phyloP scores from a whole-genome alignment of 2,888 invertebrate species.

The Hedychridium roseum region DNA sequence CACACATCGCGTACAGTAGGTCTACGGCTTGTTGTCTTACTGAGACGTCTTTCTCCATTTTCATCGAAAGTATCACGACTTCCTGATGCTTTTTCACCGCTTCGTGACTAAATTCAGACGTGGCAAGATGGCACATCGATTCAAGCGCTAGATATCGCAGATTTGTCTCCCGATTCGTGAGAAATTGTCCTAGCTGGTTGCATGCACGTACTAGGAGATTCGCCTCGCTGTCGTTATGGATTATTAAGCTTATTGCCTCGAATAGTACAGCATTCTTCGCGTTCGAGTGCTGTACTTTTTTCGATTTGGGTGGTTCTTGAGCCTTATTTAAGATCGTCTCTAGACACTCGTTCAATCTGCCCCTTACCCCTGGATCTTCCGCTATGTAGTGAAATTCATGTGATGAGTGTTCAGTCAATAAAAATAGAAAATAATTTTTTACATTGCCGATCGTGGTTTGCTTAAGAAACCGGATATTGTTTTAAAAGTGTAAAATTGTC shows the following conservation, averaged over 20 bases:
- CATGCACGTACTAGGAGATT: slow-evolving; percentile 96
- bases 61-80: slow-evolving; percentile 98
- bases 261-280: slow-evolving; percentile 99
- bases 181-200: slow-evolving; percentile 98
- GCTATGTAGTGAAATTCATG: no score
- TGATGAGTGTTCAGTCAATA: no score
- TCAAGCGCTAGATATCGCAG: slow-evolving; percentile 96
- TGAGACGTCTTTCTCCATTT: slow-evolving; percentile 98
- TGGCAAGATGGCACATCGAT: slow-evolving; percentile 99
- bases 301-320: slow-evolving; percentile 99
- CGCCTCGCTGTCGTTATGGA: slow-evolving; percentile 98
- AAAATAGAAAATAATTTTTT: slow-evolving; percentile 1
- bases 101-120: slow-evolving; percentile 99
- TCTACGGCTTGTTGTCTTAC: slow-evolving; percentile 98
- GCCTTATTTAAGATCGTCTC: slow-evolving; percentile 99
- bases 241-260: slow-evolving; percentile 99
- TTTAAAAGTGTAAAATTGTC: no score
- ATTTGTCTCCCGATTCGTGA: slow-evolving; percentile 97
- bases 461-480: no score
- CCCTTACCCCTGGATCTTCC: slow-evolving; percentile 96
- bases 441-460: no score
- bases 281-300: slow-evolving; percentile 99
- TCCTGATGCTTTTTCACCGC: slow-evolving; percentile 99
- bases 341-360: slow-evolving; percentile 95
- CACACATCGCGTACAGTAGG: slow-evolving; percentile 99